Evolutionary conservation across 2,113 vertebrate species (phyloP).

Genomic region (Phoxinus phoxinus): DNA sequence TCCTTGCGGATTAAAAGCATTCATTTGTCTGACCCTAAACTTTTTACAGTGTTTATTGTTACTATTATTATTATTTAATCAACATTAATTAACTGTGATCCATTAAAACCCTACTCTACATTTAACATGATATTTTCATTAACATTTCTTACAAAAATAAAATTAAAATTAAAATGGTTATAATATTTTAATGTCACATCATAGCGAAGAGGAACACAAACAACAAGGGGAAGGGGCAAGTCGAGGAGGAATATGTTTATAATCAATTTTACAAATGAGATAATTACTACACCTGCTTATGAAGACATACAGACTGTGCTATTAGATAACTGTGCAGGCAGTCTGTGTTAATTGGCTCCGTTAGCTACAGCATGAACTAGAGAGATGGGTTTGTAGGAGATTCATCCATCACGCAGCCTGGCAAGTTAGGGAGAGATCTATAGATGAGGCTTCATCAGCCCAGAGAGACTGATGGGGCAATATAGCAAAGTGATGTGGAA

Average conservation of each 20-base stretch:
- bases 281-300: background rate
- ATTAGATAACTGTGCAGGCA: slow-evolving; percentile 61
- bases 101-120: no score
- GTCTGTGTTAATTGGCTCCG: slow-evolving; percentile 64
- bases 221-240: background rate
- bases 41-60: no score
- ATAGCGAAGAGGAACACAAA: background rate
- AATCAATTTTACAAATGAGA: background rate
- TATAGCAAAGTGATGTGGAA: slow-evolving; percentile 54
- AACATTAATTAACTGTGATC: no score
- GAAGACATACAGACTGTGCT: slow-evolving; percentile 32
- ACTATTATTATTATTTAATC: no score
- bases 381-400: slow-evolving; percentile 69
- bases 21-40: no score
- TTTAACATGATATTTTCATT: background rate
- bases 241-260: background rate
- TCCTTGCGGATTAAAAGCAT: no score
- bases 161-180: background rate
- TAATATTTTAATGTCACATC: background rate
- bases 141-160: background rate
- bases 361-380: slow-evolving; percentile 61
- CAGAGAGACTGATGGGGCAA: slow-evolving; percentile 58
- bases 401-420: slow-evolving; percentile 71
- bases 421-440: slow-evolving; percentile 64
- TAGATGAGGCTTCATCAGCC: slow-evolving; percentile 57